phyloP scores from a whole-genome alignment of 2,888 invertebrate genomes.

The Heliconius cydno region DNA sequence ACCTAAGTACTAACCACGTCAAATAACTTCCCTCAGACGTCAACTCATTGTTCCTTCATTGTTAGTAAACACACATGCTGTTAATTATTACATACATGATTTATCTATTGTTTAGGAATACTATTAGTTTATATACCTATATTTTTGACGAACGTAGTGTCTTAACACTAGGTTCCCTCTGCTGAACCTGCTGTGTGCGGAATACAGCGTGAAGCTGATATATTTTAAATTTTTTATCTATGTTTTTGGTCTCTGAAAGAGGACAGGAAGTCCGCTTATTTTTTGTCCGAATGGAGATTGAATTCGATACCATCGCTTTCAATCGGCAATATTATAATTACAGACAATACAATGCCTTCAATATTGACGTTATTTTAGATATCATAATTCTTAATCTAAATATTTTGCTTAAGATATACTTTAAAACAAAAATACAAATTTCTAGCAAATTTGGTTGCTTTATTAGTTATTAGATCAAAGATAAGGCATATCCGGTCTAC shows the following conservation, averaged over 20 bases:
- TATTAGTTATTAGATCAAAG: neutral
- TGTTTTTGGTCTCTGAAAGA: no score
- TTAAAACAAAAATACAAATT: neutral
- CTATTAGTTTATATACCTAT: neutral
- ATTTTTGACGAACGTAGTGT: no score
- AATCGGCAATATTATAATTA: neutral
- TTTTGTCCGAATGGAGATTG: neutral
- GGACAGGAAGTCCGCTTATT: neutral
- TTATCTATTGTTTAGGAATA: neutral
- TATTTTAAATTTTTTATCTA: no score
- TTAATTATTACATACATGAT: slow-evolving; percentile 63
- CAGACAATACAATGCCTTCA: neutral
- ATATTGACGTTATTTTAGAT: neutral
- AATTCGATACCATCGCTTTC: neutral
- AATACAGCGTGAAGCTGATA: no score
- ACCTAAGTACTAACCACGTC: neutral
- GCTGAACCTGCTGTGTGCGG: no score
- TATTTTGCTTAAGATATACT: neutral
- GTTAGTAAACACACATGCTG: slow-evolving; percentile 68
- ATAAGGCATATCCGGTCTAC: neutral
- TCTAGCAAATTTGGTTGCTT: neutral
- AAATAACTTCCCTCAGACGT: slow-evolving; percentile 65
- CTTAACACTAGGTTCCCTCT: no score
- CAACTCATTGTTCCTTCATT: slow-evolving; percentile 60
- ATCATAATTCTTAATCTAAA: neutral